These are phyloP conservation scores for Ophonus ardosiacus DNA, from an alignment of 2,888 invertebrate genomes.

Conservation along the genomic window DNA sequence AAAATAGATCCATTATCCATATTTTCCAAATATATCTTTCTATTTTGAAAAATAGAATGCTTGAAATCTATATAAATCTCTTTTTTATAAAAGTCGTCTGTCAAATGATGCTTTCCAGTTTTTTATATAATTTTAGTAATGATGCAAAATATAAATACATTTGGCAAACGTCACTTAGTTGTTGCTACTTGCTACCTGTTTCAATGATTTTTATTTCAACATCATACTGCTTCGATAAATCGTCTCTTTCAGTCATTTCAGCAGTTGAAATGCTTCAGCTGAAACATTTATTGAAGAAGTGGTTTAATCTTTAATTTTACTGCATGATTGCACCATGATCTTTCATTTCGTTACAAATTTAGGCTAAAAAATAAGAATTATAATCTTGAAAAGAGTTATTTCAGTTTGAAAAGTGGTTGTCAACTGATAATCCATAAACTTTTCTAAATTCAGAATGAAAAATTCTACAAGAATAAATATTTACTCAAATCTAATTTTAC, in stretches of 20 bases:
- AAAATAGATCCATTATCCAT: too few relatives aligned
- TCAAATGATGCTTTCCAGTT: slow-evolving; percentile 23
- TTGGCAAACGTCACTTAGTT: not conserved
- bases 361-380: not conserved
- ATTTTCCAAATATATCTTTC: too few relatives aligned
- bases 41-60: not conserved
- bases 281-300: slow-evolving; percentile 19
- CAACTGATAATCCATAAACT: not conserved
- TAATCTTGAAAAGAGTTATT: not conserved
- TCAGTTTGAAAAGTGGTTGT: not conserved
- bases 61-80: not conserved
- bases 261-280: not conserved
- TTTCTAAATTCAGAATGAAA: not conserved
- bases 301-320: not conserved
- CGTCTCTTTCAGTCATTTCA: slow-evolving; percentile 4
- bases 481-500: slow-evolving; percentile 20
- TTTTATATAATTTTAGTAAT: slow-evolving; percentile 10
- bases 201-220: slow-evolving; percentile 27
- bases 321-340: not conserved
- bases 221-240: slow-evolving; percentile 2
- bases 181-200: slow-evolving; percentile 36
- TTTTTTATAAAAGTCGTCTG: not conserved
- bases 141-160: slow-evolving; percentile 23
- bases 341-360: not conserved
- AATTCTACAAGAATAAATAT: slow-evolving; percentile 4